Conservation (phyloP, 2,113 vertebrate species). For the Sciurus niger region DNA sequence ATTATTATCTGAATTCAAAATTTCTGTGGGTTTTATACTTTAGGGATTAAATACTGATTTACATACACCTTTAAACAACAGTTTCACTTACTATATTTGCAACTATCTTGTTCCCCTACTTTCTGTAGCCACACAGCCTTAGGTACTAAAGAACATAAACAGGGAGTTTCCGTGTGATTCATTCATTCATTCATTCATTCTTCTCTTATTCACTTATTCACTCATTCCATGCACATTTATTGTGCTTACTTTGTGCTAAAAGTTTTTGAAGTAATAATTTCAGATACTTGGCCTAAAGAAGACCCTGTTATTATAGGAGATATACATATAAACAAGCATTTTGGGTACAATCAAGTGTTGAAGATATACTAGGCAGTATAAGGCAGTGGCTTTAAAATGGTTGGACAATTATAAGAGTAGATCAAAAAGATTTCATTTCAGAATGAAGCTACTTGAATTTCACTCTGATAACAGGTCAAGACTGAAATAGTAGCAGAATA, state of each 20-base stretch:
- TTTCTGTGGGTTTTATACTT: conserved; percentile 34
- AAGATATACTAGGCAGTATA: neutral
- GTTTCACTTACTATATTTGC: neutral
- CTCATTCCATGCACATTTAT: conserved; percentile 17
- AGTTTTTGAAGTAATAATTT: neutral
- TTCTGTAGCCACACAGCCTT: neutral
- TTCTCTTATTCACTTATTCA: neutral
- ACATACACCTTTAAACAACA: neutral
- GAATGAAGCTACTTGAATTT: neutral
- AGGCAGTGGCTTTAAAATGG: neutral
- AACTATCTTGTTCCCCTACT: neutral
- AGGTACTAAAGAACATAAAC: neutral
- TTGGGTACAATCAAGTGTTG: neutral
- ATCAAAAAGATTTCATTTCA: neutral
- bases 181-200: neutral
- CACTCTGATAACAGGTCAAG: neutral
- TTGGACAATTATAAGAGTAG: neutral
- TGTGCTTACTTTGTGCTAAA: neutral
- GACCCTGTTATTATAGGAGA: neutral
- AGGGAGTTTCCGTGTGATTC: neutral
- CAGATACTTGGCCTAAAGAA: neutral
- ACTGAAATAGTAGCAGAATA: neutral
- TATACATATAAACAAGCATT: neutral
- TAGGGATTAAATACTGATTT: neutral
- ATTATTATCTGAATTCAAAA: neutral